Evolutionary conservation across 2,797 vertebrate genomes (phyloP).

Genomic region (Steatocranus sp.): DNA sequence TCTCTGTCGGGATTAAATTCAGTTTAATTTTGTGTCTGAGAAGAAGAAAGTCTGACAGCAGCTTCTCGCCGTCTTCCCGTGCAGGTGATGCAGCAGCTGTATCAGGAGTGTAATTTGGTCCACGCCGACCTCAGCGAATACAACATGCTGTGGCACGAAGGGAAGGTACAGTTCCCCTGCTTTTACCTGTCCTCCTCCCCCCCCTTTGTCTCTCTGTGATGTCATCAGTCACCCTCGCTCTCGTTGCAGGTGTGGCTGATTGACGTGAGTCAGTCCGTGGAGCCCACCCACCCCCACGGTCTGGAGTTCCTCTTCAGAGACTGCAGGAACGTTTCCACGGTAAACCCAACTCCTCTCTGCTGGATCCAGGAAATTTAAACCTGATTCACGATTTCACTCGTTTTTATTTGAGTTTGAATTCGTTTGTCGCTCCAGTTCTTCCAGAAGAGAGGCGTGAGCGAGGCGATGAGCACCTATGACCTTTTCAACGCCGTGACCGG

Average conservation of each 20-base stretch:
- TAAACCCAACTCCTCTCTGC: conserved; percentile 16
- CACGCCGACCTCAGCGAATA: conserved; percentile 97
- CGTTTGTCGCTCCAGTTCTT: conserved; percentile 81
- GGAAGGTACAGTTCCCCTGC: conserved; percentile 69
- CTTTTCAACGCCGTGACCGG: conserved; percentile 91
- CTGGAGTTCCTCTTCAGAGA: conserved; percentile 95
- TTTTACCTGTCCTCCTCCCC: not conserved
- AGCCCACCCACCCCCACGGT: conserved; percentile 92
- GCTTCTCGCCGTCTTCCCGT: not conserved
- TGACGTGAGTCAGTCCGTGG: conserved; percentile 95
- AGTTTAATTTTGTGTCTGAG: accelerated
- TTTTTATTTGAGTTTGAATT: not conserved
- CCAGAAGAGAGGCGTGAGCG: conserved; percentile 86
- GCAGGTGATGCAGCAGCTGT: conserved; percentile 92
- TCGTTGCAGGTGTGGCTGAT: conserved; percentile 89
- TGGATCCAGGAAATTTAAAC: accelerated
- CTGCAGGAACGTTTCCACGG: conserved; percentile 92
- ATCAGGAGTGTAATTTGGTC: conserved; percentile 86
- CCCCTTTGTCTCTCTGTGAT: not conserved
- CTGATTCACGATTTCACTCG: accelerated
- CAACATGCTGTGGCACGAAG: conserved; percentile 94
- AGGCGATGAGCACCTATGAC: conserved; percentile 82
- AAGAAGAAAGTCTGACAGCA: accelerated
- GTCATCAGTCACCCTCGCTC: not conserved
- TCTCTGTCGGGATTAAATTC: accelerated